phyloP scores from a whole-genome alignment of 2,888 invertebrate species.

The Agonopterix heracliana region DNA sequence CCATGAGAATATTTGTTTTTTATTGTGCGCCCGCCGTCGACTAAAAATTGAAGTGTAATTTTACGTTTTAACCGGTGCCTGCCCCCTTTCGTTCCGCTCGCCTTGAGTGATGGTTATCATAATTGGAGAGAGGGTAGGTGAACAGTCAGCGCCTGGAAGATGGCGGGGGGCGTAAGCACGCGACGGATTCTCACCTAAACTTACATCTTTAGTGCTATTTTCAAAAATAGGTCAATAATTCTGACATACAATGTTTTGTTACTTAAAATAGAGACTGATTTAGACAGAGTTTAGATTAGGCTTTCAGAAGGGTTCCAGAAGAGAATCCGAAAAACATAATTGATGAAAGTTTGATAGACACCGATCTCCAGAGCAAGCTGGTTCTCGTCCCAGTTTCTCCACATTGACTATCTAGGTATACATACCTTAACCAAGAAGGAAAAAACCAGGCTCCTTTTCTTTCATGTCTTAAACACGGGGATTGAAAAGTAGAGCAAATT shows the following conservation, averaged over 20 bases:
- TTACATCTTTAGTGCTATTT: neutral
- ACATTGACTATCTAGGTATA: too few species aligned
- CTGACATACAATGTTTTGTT: neutral
- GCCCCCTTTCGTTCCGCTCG: constrained; percentile 76
- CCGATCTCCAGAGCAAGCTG: too few species aligned
- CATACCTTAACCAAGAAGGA: too few species aligned
- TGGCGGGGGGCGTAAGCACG: constrained; percentile 53
- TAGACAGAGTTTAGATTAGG: too few species aligned
- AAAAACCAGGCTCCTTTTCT: too few species aligned
- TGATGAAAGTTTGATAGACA: too few species aligned
- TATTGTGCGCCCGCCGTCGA: constrained; percentile 67
- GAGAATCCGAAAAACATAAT: too few species aligned
- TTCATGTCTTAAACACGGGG: too few species aligned
- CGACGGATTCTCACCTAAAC: constrained; percentile 25
- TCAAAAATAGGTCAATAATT: neutral
- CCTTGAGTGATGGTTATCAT: constrained; percentile 75
- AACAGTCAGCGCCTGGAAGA: constrained; percentile 42
- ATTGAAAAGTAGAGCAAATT: too few species aligned
- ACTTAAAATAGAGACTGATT: too few species aligned
- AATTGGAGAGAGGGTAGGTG: constrained; percentile 73
- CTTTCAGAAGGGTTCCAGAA: too few species aligned
- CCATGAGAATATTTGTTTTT: constrained; percentile 77
- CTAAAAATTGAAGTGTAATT: constrained; percentile 75
- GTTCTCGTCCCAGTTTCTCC: too few species aligned
- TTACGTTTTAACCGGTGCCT: constrained; percentile 73